phyloP scores from a whole-genome alignment of 2,113 vertebrate species.

The Regulus satrapa region DNA sequence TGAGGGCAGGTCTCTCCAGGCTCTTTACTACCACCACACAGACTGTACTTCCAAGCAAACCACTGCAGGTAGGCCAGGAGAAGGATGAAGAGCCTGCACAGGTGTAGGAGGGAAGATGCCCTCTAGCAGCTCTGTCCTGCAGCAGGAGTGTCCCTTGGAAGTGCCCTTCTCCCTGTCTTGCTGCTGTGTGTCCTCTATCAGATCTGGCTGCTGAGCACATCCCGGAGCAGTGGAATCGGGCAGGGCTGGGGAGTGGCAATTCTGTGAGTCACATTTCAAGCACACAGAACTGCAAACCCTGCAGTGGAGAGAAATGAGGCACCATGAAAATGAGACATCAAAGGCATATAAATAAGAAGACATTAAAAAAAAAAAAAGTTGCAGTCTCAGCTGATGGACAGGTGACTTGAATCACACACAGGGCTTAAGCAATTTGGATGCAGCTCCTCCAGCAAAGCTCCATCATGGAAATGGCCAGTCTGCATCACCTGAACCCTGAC shows the following conservation, averaged over 20 bases:
- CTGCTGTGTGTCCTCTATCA: neutral
- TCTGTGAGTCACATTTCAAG: neutral
- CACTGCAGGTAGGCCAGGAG: neutral
- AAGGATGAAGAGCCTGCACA: neutral
- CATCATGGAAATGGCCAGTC: neutral
- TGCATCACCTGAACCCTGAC: neutral
- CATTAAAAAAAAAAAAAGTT: neutral
- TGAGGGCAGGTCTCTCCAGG: neutral
- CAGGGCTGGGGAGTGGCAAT: neutral
- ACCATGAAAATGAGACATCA: constrained; percentile 26
- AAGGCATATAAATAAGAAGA: neutral
- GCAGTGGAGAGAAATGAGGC: neutral
- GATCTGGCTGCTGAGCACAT: neutral
- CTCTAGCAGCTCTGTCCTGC: neutral
- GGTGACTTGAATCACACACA: neutral
- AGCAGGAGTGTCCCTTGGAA: neutral
- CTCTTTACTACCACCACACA: neutral
- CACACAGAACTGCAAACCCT: neutral
- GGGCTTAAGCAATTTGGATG: neutral
- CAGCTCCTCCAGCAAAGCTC: neutral
- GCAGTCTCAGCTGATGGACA: neutral
- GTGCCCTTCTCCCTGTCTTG: neutral
- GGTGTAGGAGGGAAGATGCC: neutral
- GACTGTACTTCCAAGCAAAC: neutral
- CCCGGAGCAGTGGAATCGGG: neutral